Base-by-base conservation (phyloP, 2,888 invertebrate species). In the Campoletis raptor region DNA sequence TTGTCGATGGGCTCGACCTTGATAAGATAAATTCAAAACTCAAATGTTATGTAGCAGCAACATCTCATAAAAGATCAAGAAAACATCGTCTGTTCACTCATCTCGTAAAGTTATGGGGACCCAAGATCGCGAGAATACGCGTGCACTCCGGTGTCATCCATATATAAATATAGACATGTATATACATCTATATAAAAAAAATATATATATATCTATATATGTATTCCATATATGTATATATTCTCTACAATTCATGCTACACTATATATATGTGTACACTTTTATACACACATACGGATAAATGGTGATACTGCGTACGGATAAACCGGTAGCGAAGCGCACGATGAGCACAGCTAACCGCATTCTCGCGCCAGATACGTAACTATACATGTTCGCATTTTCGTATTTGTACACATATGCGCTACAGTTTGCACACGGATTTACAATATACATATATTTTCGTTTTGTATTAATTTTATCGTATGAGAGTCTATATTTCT, bases 331-430 rank as follows among this genome's bases (percentile, higher is more conserved):
- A 82, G 79, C 83, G 45, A 70, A 72, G 70, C 57, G 40, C 73
- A 48, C 61, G 52, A 74, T 70, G 64, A 85, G 70, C 84, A 85
- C 69, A 85, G 85, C 89, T 85, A 86, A 85, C 91, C 89, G 90
- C 90, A 91, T 91, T 92, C 92, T 90, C 89, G 90, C 85, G 88
- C 87, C 89, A 88, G 90, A 90, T 89, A 91, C 90, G 72, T 77
- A 52, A 76, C 76, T 24, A 70, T 77, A 80, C 52, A 40, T 42
- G 24, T 69, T 69, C 74, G 45, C 66, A 66, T 45, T 45, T 30
- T 10, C 61, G 42, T 70, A 89, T 89, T 89, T 89, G 80, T 54
- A 76, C 64, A 69, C 64, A 69, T 36, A 73, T 54, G 76, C 24
- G 54, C 36, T 36, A 54, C 36, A 61, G 40, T 66, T 37, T 66